Evolutionary conservation across 2,797 vertebrate species (phyloP).

Genomic region (Lerista edwardsae): DNA sequence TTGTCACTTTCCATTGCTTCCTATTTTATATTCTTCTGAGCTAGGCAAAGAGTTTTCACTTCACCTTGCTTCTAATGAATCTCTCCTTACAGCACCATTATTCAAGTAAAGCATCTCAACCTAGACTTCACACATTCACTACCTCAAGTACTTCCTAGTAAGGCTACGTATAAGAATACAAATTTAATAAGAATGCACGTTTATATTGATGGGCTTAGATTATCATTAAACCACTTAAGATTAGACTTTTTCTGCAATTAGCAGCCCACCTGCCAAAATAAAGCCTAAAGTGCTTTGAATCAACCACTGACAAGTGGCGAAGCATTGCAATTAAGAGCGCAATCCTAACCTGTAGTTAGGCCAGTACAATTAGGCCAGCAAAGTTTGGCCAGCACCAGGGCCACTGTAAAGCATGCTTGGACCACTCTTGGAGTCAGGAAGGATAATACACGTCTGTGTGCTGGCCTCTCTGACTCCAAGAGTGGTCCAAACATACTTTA

Average conservation of each 20-base stretch:
- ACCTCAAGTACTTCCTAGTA: not conserved
- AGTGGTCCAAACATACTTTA: too few species aligned
- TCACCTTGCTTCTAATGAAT: constrained; percentile 42
- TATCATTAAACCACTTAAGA: not conserved
- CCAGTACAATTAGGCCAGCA: too few species aligned
- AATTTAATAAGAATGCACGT: not conserved
- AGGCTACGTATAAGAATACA: not conserved
- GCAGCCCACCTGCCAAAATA: not conserved
- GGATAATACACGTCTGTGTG: too few species aligned
- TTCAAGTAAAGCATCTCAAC: constrained; percentile 28
- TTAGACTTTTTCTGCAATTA: constrained; percentile 23
- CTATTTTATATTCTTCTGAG: constrained; percentile 41
- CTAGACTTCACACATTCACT: not conserved
- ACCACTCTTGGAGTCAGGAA: too few species aligned
- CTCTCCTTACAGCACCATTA: constrained; percentile 44
- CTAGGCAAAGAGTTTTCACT: constrained; percentile 36
- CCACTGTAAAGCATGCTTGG: too few species aligned
- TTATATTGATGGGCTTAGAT: constrained; percentile 22
- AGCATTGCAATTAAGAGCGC: too few species aligned
- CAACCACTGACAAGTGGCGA: not conserved
- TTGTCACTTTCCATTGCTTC: constrained; percentile 31
- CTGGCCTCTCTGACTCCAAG: too few species aligned
- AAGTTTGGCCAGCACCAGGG: too few species aligned
- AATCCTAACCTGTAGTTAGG: too few species aligned
- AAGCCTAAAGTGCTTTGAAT: not conserved